These are phyloP conservation scores for Alentia gelatinosa DNA, from an alignment of 2,888 invertebrate genomes.

Conservation along the genomic window DNA sequence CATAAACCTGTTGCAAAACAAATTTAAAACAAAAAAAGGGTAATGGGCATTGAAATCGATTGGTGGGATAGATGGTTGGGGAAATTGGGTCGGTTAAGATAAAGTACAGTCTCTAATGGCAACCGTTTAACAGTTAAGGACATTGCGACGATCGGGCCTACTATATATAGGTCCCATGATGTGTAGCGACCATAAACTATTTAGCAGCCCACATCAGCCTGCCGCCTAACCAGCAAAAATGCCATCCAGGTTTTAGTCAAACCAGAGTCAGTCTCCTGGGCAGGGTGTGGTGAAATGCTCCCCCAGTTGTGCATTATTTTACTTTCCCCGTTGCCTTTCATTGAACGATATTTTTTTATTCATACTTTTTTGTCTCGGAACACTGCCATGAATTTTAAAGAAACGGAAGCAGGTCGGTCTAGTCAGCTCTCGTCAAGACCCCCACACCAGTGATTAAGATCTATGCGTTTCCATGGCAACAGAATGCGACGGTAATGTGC, in stretches of 20 bases:
- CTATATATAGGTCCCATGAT: constrained; percentile 32
- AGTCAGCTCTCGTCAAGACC: constrained; percentile 9
- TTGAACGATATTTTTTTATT: not conserved
- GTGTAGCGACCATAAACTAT: not conserved
- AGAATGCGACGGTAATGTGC: constrained; percentile 45
- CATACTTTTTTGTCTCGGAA: not conserved
- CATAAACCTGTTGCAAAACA: no score
- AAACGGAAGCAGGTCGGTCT: constrained; percentile 30
- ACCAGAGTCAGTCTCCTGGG: not conserved
- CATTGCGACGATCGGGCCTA: not conserved
- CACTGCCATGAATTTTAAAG: constrained; percentile 38
- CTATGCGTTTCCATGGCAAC: constrained; percentile 50
- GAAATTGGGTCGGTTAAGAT: not conserved
- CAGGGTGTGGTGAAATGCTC: not conserved
- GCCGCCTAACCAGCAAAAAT: not conserved
- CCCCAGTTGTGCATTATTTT: not conserved
- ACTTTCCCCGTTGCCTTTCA: not conserved
- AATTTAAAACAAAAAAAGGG: no score
- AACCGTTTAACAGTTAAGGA: not conserved
- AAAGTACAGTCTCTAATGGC: not conserved
- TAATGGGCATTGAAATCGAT: not conserved
- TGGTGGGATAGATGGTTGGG: not conserved
- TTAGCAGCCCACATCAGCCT: constrained; percentile 14
- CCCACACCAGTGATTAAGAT: constrained; percentile 49
- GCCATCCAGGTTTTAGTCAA: not conserved